Evolutionary conservation across 2,888 invertebrate species (phyloP), one percentile per base, ranked within the genome.

Genomic region (Drosophila monieri): DNA sequence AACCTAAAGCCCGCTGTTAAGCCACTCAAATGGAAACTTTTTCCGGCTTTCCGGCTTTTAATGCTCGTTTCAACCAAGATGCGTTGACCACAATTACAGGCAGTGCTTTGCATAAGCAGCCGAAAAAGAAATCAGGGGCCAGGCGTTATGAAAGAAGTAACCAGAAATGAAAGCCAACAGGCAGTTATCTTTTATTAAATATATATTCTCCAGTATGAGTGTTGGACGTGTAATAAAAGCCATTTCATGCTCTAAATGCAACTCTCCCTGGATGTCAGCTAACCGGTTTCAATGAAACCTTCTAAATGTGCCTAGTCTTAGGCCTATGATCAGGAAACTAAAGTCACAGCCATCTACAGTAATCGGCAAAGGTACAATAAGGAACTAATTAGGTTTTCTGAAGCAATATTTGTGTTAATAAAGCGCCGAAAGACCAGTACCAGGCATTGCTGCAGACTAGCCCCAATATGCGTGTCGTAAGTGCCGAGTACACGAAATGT

Each of bases 21-120:
- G 49, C 49, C 54, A 61, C 54, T 69, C 49, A 23, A 83, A 79
- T 74, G 69, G 83, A 85, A 85, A 79, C 86, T 75, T 68, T 53
- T 52, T 58, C 61, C 47, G 57, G 56, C 60, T 69, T 44, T 68
- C 61, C 48, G 55, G 58, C 60, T 69, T 48, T 68, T 74, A 58
- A 59, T 71, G 59, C 4, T 35, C n/a, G 4, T 35, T 35, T n/a
- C n/a, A n/a, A 25, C 48, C 37, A 18, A 18, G 43, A 52, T 47
- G 35, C 35, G 35, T 35, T 35, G 35, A 35, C 35, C 35, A 35
- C 35, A 35, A 79, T 71, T 68, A 61, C 43, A 21, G 21, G 47
- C 18, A 52, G 14, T 61, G 56, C 53, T 68, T 66, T 58, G 65
- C 70, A 41, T 52, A 56, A 25, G 37, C 9, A 39, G 35, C 21